A percentile compares a stretch with the other conserved stretches of the same genome.
These are phyloP conservation scores for Noctua comes DNA, from an alignment of 2,888 invertebrate genomes.

Conservation along the genomic window DNA sequence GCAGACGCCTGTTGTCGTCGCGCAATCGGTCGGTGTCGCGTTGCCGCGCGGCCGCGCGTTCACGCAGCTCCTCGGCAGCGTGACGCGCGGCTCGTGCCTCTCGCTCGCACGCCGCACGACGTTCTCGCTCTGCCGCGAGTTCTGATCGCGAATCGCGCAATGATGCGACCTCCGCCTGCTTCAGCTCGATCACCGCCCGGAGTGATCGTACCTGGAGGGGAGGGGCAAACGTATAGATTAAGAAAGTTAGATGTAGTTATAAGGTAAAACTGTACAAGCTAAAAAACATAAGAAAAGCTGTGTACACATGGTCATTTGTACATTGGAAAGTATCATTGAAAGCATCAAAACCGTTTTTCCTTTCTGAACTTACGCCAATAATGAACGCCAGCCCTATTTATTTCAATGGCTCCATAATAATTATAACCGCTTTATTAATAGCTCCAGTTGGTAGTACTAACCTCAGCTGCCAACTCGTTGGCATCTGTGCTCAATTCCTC, in stretches of 20 bases:
- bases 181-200: conserved; percentile 96
- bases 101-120: conserved; percentile 93
- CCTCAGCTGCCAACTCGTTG: conserved; percentile 87
- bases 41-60: conserved; percentile 93
- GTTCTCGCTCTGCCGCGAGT: conserved; percentile 93
- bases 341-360: neutral
- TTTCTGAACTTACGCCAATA: neutral
- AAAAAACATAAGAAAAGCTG: neutral
- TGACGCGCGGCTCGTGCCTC: conserved; percentile 94
- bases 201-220: conserved; percentile 91
- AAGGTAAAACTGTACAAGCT: neutral
- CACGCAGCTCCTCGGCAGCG: conserved; percentile 96
- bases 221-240: neutral
- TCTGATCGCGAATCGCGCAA: conserved; percentile 93
- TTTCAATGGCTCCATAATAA: conserved; percentile 44
- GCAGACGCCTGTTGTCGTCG: conserved; percentile 92
- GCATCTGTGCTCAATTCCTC: conserved; percentile 87
- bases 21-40: conserved; percentile 92
- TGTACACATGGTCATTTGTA: neutral
- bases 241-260: neutral
- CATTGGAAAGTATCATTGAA: neutral
- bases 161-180: conserved; percentile 95
- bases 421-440: conserved; percentile 59
- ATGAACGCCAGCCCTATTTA: neutral
- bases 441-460: conserved; percentile 66